Evolutionary conservation across 1,140 invertebrate species (phyloP).

Genomic region (Lepidostoma basale): DNA sequence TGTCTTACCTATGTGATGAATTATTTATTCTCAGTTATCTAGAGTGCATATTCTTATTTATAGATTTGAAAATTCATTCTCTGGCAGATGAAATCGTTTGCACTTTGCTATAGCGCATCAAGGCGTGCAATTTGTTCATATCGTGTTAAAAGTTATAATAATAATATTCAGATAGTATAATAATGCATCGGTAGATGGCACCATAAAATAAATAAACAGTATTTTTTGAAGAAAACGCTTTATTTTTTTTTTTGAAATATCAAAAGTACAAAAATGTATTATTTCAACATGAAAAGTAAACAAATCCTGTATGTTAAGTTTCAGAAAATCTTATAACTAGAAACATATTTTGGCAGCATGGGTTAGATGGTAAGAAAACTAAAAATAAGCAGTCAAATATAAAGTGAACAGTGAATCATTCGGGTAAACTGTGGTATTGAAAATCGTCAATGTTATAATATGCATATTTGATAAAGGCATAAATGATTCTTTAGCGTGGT

Average conservation of each 20-base stretch:
- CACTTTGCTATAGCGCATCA: too few relatives aligned
- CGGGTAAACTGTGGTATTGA: slow-evolving; percentile 2
- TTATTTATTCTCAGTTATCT: too few relatives aligned
- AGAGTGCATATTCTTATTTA: too few relatives aligned
- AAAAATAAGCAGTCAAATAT: not conserved
- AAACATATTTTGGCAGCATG: not conserved
- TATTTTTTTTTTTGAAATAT: slow-evolving; percentile 15
- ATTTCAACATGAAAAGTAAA: slow-evolving; percentile 27
- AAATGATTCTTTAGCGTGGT: slow-evolving; percentile 25
- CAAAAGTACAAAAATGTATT: slow-evolving; percentile 30
- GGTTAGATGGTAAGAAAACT: not conserved
- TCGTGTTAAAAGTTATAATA: too few relatives aligned
- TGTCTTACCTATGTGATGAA: too few relatives aligned
- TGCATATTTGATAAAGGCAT: slow-evolving; percentile 30
- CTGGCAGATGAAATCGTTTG: too few relatives aligned
- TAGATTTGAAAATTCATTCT: too few relatives aligned
- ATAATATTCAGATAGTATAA: too few relatives aligned
- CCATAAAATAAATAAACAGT: not conserved
- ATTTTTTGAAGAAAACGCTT: not conserved
- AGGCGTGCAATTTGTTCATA: too few relatives aligned
- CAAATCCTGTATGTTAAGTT: not conserved
- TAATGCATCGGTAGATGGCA: too few relatives aligned
- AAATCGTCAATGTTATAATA: slow-evolving; percentile 17
- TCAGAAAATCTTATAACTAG: not conserved
- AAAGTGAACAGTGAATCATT: slow-evolving; percentile 27